phyloP scores from a whole-genome alignment of 2,113 vertebrate genomes.

The Leptodactylus fuscus region DNA sequence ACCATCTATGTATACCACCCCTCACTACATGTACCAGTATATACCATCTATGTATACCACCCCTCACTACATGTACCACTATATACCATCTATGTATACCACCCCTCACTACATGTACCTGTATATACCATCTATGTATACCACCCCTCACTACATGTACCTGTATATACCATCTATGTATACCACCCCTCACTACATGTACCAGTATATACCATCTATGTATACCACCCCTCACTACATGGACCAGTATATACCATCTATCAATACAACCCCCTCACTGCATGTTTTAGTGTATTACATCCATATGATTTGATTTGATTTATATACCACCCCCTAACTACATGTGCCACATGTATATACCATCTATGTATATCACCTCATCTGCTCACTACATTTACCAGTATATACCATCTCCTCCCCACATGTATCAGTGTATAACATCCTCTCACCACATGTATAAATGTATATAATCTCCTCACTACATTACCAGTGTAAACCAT shows the following conservation, averaged over 20 bases:
- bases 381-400: conserved; percentile 47
- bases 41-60: not conserved
- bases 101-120: conserved; percentile 5
- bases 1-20: no score
- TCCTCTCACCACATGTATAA: not conserved
- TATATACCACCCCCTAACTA: not conserved
- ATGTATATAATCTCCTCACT: not conserved
- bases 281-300: not conserved
- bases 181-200: conserved; percentile 17
- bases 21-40: not conserved
- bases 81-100: conserved; percentile 5
- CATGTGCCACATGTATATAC: conserved; percentile 2
- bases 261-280: not conserved
- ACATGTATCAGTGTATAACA: not conserved
- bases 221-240: conserved; percentile 20
- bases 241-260: conserved; percentile 6
- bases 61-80: not conserved
- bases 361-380: not conserved
- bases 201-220: not conserved
- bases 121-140: not conserved
- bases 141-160: not conserved
- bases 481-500: not conserved
- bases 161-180: not conserved
- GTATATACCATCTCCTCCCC: not conserved
- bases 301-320: no score